Evolutionary conservation across 2,888 invertebrate species (phyloP).

Genomic region (Zeuzera pyrina): DNA sequence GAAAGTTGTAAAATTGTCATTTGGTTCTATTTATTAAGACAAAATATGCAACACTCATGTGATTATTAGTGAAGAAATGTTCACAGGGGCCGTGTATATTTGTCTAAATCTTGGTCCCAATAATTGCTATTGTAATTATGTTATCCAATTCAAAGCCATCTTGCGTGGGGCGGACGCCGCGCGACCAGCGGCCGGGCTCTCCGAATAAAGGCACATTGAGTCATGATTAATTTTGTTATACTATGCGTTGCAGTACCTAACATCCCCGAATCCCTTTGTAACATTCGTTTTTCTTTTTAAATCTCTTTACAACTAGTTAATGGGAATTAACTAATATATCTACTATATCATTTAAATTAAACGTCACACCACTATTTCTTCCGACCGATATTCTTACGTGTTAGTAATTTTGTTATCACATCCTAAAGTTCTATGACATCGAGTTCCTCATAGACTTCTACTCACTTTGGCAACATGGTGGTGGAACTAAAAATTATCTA

Average conservation of each 20-base stretch:
- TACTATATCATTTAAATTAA: slow-evolving; percentile 31
- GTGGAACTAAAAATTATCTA: slow-evolving; percentile 64
- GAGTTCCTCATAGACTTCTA: slow-evolving; percentile 44
- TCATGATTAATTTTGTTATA: slow-evolving; percentile 58
- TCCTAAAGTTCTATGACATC: slow-evolving; percentile 56
- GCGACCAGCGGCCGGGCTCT: slow-evolving; percentile 53
- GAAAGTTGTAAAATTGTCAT: too few relatives aligned
- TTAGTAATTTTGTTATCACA: slow-evolving; percentile 60
- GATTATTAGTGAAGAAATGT: too few relatives aligned
- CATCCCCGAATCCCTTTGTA: slow-evolving; percentile 37
- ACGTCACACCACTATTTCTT: slow-evolving; percentile 50
- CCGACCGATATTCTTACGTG: slow-evolving; percentile 46
- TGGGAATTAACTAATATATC: slow-evolving; percentile 41
- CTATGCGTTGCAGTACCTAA: slow-evolving; percentile 51
- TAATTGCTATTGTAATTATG: slow-evolving; percentile 64
- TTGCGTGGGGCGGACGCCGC: slow-evolving; percentile 45
- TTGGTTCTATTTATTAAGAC: too few relatives aligned
- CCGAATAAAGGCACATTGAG: slow-evolving; percentile 71
- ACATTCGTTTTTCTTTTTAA: slow-evolving; percentile 35
- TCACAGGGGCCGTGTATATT: slow-evolving; percentile 55
- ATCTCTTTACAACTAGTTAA: slow-evolving; percentile 58
- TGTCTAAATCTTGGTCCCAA: slow-evolving; percentile 72
- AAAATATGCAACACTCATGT: too few relatives aligned
- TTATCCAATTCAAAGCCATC: slow-evolving; percentile 9
- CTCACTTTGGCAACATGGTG: slow-evolving; percentile 70